Conservation (phyloP, 2,888 invertebrate species). For the Epinotia demarniana region DNA sequence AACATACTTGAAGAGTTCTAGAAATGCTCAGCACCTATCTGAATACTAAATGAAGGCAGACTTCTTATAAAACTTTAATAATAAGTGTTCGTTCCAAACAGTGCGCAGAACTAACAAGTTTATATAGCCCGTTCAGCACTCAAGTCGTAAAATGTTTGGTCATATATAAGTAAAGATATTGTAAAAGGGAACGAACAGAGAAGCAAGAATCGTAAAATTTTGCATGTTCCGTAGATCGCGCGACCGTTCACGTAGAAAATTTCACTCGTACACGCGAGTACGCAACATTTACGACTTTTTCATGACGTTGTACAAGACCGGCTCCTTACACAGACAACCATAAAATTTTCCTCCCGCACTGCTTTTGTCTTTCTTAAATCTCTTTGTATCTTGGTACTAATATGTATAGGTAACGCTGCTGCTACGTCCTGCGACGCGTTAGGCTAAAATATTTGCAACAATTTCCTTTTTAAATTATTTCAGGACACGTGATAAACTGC, state of each 20-base stretch:
- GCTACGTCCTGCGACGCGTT: not conserved
- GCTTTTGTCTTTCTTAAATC: constrained; percentile 57
- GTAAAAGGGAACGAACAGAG: constrained; percentile 54
- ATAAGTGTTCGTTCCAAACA: not conserved
- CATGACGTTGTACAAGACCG: constrained; percentile 70
- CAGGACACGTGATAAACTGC: constrained; percentile 24
- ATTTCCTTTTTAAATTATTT: constrained; percentile 20
- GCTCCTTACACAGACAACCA: constrained; percentile 65
- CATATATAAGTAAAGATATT: constrained; percentile 46
- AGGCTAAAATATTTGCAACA: constrained; percentile 8
- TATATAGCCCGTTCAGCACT: constrained; percentile 53
- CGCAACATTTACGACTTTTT: constrained; percentile 79
- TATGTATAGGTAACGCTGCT: not conserved
- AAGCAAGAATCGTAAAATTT: constrained; percentile 72
- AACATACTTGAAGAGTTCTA: constrained; percentile 8
- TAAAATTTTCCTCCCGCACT: constrained; percentile 66
- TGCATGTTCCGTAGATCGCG: constrained; percentile 70
- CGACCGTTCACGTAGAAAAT: constrained; percentile 72
- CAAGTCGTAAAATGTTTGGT: constrained; percentile 61
- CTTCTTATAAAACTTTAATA: constrained; percentile 17
- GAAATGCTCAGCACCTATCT: not conserved
- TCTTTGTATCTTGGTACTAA: constrained; percentile 52
- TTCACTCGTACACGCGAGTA: constrained; percentile 70
- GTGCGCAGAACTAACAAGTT: constrained; percentile 2
- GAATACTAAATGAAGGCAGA: constrained; percentile 2